phyloP scores from a whole-genome alignment of 2,888 invertebrate species.

The Geophilus truncorum region DNA sequence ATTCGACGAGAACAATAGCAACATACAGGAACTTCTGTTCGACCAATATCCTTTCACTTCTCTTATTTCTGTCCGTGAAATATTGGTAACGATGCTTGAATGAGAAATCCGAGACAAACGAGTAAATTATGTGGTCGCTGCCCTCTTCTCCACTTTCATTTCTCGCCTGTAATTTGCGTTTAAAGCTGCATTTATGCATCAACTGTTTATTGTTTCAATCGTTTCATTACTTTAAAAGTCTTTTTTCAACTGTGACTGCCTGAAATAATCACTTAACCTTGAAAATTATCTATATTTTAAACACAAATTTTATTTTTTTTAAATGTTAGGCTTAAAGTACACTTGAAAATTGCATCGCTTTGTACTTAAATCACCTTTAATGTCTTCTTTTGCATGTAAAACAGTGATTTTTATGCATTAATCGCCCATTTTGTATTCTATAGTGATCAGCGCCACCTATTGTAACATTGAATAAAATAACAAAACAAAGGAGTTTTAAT shows the following conservation, averaged over 20 bases:
- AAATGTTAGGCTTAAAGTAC: no score
- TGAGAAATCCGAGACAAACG: neutral
- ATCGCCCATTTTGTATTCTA: no score
- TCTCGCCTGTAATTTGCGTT: neutral
- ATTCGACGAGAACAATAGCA: neutral
- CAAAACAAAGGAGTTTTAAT: neutral
- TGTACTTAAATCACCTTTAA: no score
- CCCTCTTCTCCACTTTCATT: neutral
- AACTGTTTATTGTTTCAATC: neutral
- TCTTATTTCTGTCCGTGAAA: neutral
- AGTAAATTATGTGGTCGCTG: neutral
- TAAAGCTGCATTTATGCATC: neutral
- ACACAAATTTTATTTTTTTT: no score
- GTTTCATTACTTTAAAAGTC: neutral
- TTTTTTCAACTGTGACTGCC: neutral
- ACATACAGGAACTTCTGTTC: neutral
- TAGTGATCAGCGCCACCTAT: no score
- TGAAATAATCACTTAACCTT: neutral
- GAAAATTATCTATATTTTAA: no score
- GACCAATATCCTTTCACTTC: neutral
- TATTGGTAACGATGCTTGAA: neutral
- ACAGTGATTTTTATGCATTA: no score
- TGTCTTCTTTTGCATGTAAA: no score
- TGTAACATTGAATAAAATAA: no score
- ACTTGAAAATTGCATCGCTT: no score